Base-by-base conservation (phyloP, 2,113 vertebrate species). In the Edolisoma coerulescens region DNA sequence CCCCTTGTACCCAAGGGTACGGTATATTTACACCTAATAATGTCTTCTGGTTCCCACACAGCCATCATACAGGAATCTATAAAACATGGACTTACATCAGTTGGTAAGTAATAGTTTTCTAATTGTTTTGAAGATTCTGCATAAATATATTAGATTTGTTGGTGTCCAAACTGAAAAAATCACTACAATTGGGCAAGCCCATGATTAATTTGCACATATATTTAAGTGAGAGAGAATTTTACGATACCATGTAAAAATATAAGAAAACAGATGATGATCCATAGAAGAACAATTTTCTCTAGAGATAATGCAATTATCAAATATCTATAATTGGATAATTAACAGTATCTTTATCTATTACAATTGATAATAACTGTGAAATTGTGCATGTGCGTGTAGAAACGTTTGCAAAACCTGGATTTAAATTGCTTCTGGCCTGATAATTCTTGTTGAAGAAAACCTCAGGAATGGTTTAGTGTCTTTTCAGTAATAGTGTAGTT, bases 21-120 rank as follows among this genome's bases (percentile, higher is more conserved):
- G 49, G 50, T 94, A 70, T 94, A 95, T 76, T 96, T 91, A 90
- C 65, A 90, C 89, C 68, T 83, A 94, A 97, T 92, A 95, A 98
- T 99, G 98, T 98, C 98, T 97, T 98, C 97, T 94, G 90, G 96
- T 94, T 95, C 91, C 71, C 96, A 98, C 61, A 39, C 96, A 83
- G 96, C 94, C 91, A 94, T 94, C 89, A 95, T 95, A 95, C 96
- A 96, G 82, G 97, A 97, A 75, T 96, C 97, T 89, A 96, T 96
- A 95, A 98, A 98, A 91, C 97, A 97, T 70, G 97, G 97, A 94
- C 89, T 95, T 79, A 87, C 96, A 84, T 91, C 97, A 88, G 61
- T 90, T 81, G 98, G 98, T 98, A 97, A 98, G 98, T 98, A 94
- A 86, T 57, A 95, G 50, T 74, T 96, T 93, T 96, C 78, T 96